Evolutionary conservation across 1,140 invertebrate genomes (phyloP), one percentile per base, ranked within the genome.

Genomic region (Camponotus floridanus): DNA sequence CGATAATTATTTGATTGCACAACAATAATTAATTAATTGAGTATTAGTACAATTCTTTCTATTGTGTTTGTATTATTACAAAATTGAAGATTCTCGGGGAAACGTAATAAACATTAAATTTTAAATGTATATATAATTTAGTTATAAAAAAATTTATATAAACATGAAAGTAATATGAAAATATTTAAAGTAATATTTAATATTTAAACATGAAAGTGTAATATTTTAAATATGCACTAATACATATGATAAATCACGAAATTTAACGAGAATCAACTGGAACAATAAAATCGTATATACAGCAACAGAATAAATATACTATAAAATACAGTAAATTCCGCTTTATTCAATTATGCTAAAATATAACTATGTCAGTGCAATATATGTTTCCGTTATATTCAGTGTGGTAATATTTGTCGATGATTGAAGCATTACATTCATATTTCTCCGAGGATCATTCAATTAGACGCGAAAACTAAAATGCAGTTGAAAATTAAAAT

Each of bases 361-460:
- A 51, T n/a, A 55, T 45, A 59, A n/a, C n/a, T 74, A 55, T 21
- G 4, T 13, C 13, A 76, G 21, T 1, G 26, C 9, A 33, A 62
- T 62, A 76, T 2, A 76, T 15, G 21, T 33, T 33, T 51, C 5
- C 11, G 61, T 8, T 57, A 6, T n/a, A 31, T 61, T 59, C n/a
- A 5, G 18, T 18, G n/a, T 48, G n/a, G n/a, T 7, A 61, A 33
- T 7, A 5, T 48, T 67, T 21, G 11, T 31, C 9, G 3, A n/a
- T 1, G 3, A n/a, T 1, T 21, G 21, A 5, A 68, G 8, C 39
- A 64, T 62, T 8, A 11, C 4, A 5, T 64, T 11, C 45, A 36
- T 39, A 68, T 36, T 79, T 68, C 33, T 68, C 7, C 62, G 62
- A 51, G 76, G n/a, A 68, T 79, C 8, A 8, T 79, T 79, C 48